Evolutionary conservation across 2,888 invertebrate species (phyloP), one percentile per base, ranked within the genome.

Genomic region (Tholera decimalis): DNA sequence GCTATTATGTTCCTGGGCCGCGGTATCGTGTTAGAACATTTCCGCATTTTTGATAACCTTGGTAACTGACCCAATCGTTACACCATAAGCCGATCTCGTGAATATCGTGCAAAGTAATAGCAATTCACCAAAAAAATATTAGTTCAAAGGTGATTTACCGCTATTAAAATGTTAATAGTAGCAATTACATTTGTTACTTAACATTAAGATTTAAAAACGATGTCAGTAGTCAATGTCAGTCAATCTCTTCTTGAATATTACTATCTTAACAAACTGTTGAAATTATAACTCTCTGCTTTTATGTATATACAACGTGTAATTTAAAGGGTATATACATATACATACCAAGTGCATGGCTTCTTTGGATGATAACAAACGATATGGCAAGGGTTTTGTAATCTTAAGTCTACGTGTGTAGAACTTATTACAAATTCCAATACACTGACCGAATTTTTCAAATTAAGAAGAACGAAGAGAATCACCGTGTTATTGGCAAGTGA

Each of bases 81-180:
- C 51, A 30, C 39, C 73, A 68, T 44, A 15, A 1, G 9, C 24
- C 3, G 28, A n/a, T 39, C 33, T 41, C 35, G 3, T 46, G 24
- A 43, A 51, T 73, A 64, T 68, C 67, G 73, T 68, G 67, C 67
- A 50, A 61, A 65, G 73, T 64, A 71, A 49, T 18, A 64, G 28
- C 43, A 39, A 43, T 67, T 47, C 41, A 49, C 35, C 43, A 47
- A 46, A 69, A 73, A 50, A 30, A 65, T 65, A 69, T 50, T 73
- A 50, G 66, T 69, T 73, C 66, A 69, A 66, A 65, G 69, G 69
- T 73, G 73, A 43, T 73, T 54, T 73, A 35, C 30, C 37, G 41
- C 39, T 66, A 73, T 65, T 50, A 39, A 54, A 69, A 50, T 20
- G 0, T 65, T 47, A 58, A 66, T 65, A 13, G 64, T 11, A 8